Evolutionary conservation across 1,140 invertebrate genomes (phyloP).

Genomic region (Aleiodes sp.): DNA sequence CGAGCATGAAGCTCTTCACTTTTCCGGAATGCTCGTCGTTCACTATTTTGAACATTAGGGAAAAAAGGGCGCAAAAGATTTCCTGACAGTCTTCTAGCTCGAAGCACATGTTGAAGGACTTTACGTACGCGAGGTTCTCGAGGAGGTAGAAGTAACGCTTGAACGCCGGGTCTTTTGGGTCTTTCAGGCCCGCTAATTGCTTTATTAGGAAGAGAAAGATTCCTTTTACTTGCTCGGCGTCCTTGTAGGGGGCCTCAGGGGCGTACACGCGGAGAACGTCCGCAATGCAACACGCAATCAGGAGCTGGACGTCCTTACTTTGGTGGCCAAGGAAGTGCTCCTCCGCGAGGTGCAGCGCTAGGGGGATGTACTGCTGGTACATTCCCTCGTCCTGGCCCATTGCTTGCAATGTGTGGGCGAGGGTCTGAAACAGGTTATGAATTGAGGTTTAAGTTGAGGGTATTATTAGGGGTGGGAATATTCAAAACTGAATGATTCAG

Average conservation of each 20-base stretch:
- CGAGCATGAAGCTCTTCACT: slow-evolving; percentile 96
- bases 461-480: too few species aligned
- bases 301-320: slow-evolving; percentile 91
- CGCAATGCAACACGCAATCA: slow-evolving; percentile 96
- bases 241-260: slow-evolving; percentile 97
- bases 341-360: slow-evolving; percentile 93
- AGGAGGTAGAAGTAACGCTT: slow-evolving; percentile 97
- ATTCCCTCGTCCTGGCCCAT: slow-evolving; percentile 95
- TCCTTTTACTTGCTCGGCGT: slow-evolving; percentile 90
- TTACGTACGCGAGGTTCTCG: slow-evolving; percentile 97
- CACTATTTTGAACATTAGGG: slow-evolving; percentile 95
- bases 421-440: slow-evolving; percentile 77
- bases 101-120: slow-evolving; percentile 99
- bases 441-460: too few species aligned
- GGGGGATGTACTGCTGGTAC: slow-evolving; percentile 91
- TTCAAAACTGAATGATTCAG: too few species aligned
- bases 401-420: slow-evolving; percentile 93
- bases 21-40: slow-evolving; percentile 96
- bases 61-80: slow-evolving; percentile 94
- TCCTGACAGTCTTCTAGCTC: slow-evolving; percentile 97
- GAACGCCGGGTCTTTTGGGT: slow-evolving; percentile 97
- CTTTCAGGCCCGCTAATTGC: slow-evolving; percentile 91
- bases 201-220: slow-evolving; percentile 97
- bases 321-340: slow-evolving; percentile 91
- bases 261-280: slow-evolving; percentile 97